Conservation (phyloP, 2,113 vertebrate genomes). For the human region GRCh38 chr1:98814001-98814500, state of each 20-base stretch:
- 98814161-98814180: background rate
- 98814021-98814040: background rate
- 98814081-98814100: background rate
- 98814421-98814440: background rate
- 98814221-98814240: background rate
- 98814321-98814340: background rate
- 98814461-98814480: background rate
- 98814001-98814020: background rate
- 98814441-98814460: fast-evolving
- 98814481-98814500: background rate
- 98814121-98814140: background rate
- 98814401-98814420: background rate
- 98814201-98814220: background rate
- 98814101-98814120: background rate
- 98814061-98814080: background rate
- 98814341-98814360: background rate
- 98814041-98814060: background rate
- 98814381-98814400: background rate
- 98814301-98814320: background rate
- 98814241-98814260: background rate
- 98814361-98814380: background rate
- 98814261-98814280: background rate
- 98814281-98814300: background rate
- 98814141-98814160: background rate
- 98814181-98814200: background rate